Evolutionary conservation across 1,140 invertebrate species (phyloP).

Genomic region (Drosophila sp.): DNA sequence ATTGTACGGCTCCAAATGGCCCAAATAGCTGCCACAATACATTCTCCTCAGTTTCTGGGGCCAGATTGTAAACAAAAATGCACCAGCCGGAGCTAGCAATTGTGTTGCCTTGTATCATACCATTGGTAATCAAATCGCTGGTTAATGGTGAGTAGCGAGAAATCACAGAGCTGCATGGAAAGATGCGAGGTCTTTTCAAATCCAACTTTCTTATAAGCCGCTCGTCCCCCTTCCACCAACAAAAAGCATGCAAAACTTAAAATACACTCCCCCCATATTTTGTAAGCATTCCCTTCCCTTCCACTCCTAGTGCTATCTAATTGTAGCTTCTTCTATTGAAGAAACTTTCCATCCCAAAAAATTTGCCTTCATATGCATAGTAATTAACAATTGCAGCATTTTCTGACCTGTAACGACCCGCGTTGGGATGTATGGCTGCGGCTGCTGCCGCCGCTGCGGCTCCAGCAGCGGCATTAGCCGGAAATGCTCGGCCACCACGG

Average conservation of each 20-base stretch:
- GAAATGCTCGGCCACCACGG: constrained; percentile 89
- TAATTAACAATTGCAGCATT: not conserved
- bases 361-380: not conserved
- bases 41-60: constrained; percentile 99
- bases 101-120: constrained; percentile 92
- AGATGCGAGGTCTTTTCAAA: not conserved
- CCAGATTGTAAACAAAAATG: constrained; percentile 99
- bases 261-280: not conserved
- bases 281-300: not conserved
- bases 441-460: constrained; percentile 85
- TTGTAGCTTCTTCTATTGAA: constrained; percentile 2
- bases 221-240: too few species aligned
- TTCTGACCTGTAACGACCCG: constrained; percentile 93
- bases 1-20: constrained; percentile 99
- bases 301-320: not conserved
- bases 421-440: constrained; percentile 92
- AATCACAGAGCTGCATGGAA: constrained; percentile 71
- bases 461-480: constrained; percentile 87
- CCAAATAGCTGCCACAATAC: constrained; percentile 99
- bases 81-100: constrained; percentile 95
- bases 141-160: constrained; percentile 95
- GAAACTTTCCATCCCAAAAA: too few species aligned
- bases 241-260: not conserved
- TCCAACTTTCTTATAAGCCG: not conserved
- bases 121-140: constrained; percentile 94